phyloP scores from a whole-genome alignment of 2,888 invertebrate species.

The Hypena proboscidalis region DNA sequence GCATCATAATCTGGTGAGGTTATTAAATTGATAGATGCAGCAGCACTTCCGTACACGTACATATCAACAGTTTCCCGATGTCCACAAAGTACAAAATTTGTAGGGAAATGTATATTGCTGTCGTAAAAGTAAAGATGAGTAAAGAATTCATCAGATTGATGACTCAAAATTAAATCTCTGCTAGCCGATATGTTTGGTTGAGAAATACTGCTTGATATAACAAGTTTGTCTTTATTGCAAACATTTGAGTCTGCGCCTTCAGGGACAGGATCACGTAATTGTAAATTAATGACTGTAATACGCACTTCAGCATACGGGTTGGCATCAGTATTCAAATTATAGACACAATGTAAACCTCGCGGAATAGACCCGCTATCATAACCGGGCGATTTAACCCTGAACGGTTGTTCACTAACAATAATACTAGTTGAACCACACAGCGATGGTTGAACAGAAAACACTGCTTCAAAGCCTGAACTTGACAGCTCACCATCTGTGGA shows the following conservation, averaged over 20 bases:
- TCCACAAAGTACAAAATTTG: conserved; percentile 57
- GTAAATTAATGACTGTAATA: conserved; percentile 55
- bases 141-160: conserved; percentile 47
- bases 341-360: conserved; percentile 66
- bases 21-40: conserved; percentile 55
- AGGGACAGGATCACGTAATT: conserved; percentile 52
- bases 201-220: conserved; percentile 49
- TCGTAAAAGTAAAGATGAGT: conserved; percentile 44
- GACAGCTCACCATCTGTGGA: conserved; percentile 85
- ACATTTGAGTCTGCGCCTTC: conserved; percentile 36
- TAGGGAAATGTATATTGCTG: conserved; percentile 31
- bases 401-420: conserved; percentile 39
- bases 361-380: conserved; percentile 60
- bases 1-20: conserved; percentile 58
- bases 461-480: conserved; percentile 80
- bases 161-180: conserved; percentile 55
- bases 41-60: conserved; percentile 55
- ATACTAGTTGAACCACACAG: conserved; percentile 61
- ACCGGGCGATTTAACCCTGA: conserved; percentile 64
- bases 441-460: conserved; percentile 15
- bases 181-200: conserved; percentile 56
- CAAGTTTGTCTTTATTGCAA: conserved; percentile 66
- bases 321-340: conserved; percentile 47
- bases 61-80: conserved; percentile 55
- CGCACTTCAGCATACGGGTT: conserved; percentile 45